Conservation (phyloP, 2,113 vertebrate species). For the Ceratotherium simum region DNA sequence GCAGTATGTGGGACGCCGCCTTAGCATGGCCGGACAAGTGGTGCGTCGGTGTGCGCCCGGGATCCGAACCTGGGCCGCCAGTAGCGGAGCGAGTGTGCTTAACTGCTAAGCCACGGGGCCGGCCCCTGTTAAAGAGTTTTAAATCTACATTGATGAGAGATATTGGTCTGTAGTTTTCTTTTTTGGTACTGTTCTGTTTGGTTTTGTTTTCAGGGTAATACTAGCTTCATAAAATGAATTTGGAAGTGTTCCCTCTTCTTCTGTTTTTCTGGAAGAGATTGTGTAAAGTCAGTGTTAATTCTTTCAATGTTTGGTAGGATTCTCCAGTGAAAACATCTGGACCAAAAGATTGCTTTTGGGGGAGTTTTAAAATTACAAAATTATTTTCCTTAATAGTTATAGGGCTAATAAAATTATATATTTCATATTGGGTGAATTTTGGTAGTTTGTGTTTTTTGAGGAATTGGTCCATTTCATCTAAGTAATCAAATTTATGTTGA, state of each 20-base stretch:
- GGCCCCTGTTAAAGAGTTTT: too few species aligned
- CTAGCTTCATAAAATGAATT: slow-evolving; percentile 10
- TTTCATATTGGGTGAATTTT: background rate
- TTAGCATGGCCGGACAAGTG: too few species aligned
- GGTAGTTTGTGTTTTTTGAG: background rate
- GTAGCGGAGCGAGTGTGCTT: too few species aligned
- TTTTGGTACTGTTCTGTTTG: background rate
- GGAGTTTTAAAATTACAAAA: slow-evolving; percentile 7
- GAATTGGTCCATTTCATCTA: background rate
- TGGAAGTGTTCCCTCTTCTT: background rate
- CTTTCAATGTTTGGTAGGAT: background rate
- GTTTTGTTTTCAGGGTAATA: background rate
- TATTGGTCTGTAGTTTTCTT: background rate
- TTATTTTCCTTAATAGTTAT: background rate
- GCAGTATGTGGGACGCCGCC: too few species aligned
- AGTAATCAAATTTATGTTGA: background rate
- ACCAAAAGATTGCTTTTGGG: background rate
- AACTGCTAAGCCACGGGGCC: too few species aligned
- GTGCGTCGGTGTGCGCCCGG: too few species aligned
- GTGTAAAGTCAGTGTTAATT: background rate
- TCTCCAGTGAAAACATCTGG: background rate
- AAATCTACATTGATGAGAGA: background rate
- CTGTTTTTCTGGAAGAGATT: background rate
- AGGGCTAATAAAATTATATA: background rate
- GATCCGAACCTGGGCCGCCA: too few species aligned